These are phyloP conservation scores for Atta colombica DNA, from an alignment of 1,140 invertebrate species.

Conservation along the genomic window DNA sequence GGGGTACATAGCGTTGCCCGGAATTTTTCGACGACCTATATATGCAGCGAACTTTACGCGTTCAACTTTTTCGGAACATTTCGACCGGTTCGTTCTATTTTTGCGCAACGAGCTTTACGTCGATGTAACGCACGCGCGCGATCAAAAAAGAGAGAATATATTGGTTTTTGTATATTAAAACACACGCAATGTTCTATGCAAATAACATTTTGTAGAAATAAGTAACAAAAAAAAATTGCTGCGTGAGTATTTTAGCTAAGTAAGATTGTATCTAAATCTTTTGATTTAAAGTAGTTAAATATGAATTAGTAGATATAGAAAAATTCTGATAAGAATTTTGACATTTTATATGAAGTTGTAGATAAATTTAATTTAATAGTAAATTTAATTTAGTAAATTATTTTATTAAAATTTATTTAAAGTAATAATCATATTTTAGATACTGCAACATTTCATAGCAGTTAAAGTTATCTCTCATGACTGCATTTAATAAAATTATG, in stretches of 20 bases:
- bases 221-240: background rate
- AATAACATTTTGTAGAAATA: background rate
- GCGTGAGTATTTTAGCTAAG: background rate
- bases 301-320: background rate
- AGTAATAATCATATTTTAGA: background rate
- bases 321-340: background rate
- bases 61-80: constrained; percentile 47
- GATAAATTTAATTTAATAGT: background rate
- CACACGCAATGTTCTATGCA: constrained; percentile 3
- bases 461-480: background rate
- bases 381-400: constrained; percentile 10
- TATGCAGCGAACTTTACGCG: constrained; percentile 38
- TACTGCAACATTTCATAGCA: background rate
- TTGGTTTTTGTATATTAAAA: constrained; percentile 44
- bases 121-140: constrained; percentile 14
- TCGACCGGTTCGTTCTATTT: constrained; percentile 39
- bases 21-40: constrained; percentile 59
- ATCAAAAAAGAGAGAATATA: background rate
- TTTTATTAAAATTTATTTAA: background rate
- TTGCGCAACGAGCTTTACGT: constrained; percentile 35
- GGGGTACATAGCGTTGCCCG: background rate
- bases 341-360: background rate
- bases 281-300: constrained; percentile 14
- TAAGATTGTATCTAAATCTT: background rate
- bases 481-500: background rate